Evolutionary conservation across 2,797 vertebrate species (phyloP).

Genomic region (Eulemur coronatus): DNA sequence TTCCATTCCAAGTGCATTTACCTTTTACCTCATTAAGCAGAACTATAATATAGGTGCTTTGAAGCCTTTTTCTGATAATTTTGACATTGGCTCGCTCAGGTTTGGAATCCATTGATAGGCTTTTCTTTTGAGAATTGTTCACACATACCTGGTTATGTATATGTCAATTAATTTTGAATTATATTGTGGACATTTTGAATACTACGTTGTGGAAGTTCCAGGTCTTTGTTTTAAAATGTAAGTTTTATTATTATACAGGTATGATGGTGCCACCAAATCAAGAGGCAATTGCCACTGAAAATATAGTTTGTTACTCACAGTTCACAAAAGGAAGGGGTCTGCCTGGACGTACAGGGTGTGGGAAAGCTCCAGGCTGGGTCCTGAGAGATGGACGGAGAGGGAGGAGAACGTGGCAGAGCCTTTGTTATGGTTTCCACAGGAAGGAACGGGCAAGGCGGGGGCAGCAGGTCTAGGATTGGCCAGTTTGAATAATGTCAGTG

Average conservation of each 20-base stretch:
- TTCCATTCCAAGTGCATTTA: neutral
- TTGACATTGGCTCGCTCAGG: neutral
- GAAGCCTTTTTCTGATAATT: neutral
- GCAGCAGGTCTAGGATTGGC: too few species aligned
- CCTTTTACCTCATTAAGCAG: neutral
- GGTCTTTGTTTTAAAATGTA: neutral
- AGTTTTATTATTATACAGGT: neutral
- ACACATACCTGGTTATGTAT: neutral
- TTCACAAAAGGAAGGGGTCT: neutral
- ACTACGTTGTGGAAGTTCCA: neutral
- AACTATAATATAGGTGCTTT: neutral
- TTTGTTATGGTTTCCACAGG: neutral
- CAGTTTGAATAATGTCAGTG: neutral
- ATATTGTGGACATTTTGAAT: neutral
- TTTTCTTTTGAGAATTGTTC: neutral
- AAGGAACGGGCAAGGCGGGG: neutral
- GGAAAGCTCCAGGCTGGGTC: fast-evolving
- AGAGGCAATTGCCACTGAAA: neutral
- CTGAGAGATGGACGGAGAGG: neutral
- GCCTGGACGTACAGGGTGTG: fast-evolving
- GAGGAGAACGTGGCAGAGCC: too few species aligned
- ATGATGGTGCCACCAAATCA: neutral
- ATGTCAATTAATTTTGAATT: neutral
- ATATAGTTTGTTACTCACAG: neutral
- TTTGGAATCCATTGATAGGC: neutral